Percentiles rank a stretch among this genome's conserved stretches.
Evolutionary conservation across 1,140 invertebrate genomes (phyloP).

Genomic region (Drosophila equinoxialis): DNA sequence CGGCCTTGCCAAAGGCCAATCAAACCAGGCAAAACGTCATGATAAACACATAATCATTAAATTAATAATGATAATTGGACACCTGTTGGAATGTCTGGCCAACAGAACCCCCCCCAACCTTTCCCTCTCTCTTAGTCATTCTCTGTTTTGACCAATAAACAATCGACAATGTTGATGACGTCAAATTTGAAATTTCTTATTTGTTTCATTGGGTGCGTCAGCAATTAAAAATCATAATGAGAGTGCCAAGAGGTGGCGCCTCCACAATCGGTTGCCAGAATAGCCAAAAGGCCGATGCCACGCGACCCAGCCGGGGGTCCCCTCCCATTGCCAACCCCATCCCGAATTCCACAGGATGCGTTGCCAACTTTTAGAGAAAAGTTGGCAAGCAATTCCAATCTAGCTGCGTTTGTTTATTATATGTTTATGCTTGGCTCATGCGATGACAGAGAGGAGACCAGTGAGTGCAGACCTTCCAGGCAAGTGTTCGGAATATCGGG

Average conservation of each 20-base stretch:
- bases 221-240: conserved; percentile 82
- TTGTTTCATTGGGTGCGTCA: conserved; percentile 80
- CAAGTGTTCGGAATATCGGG: neutral
- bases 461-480: conserved; percentile 3
- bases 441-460: neutral
- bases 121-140: neutral
- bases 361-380: conserved; percentile 61
- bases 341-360: conserved; percentile 70
- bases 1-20: conserved; percentile 73
- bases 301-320: conserved; percentile 36
- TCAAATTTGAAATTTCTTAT: conserved; percentile 56
- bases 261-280: conserved; percentile 54
- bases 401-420: conserved; percentile 54
- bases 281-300: conserved; percentile 34
- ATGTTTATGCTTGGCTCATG: conserved; percentile 63
- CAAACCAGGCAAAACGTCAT: conserved; percentile 53
- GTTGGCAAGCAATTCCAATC: conserved; percentile 58
- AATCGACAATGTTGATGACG: conserved; percentile 53
- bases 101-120: conserved; percentile 21
- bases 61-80: conserved; percentile 71
- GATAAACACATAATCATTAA: conserved; percentile 40
- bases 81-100: conserved; percentile 64
- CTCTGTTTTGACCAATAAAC: conserved; percentile 69
- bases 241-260: conserved; percentile 73
- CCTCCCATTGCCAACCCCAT: conserved; percentile 29